Evolutionary conservation across 2,797 vertebrate genomes (phyloP).

Genomic region (Jordanella pulchra): DNA sequence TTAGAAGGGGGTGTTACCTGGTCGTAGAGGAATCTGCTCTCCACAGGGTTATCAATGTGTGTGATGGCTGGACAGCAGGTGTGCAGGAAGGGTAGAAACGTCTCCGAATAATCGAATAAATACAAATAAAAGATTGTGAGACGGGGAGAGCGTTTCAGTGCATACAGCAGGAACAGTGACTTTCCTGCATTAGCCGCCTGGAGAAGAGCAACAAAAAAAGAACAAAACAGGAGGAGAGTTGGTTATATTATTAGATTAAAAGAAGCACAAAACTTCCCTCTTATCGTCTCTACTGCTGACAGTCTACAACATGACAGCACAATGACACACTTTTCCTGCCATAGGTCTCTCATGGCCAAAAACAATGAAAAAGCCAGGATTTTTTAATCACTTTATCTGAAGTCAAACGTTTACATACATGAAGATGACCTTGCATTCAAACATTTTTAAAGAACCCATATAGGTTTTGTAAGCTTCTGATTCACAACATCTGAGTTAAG

Average conservation of each 20-base stretch:
- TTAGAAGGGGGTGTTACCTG: conserved; percentile 53
- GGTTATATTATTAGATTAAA: not conserved
- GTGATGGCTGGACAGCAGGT: conserved; percentile 84
- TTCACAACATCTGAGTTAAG: too few relatives aligned
- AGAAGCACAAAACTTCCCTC: not conserved
- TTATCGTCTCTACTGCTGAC: not conserved
- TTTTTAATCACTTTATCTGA: too few relatives aligned
- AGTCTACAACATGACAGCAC: not conserved
- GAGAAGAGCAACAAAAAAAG: conserved; percentile 30
- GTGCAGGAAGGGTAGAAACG: conserved; percentile 93
- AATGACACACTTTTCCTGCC: too few relatives aligned
- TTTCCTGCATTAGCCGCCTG: conserved; percentile 91
- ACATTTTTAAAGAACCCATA: too few relatives aligned
- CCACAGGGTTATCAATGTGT: conserved; percentile 34
- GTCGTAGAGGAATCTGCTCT: conserved; percentile 52
- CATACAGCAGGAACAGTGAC: conserved; percentile 91
- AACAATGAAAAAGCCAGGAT: too few relatives aligned
- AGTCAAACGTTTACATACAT: too few relatives aligned
- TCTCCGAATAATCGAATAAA: conserved; percentile 88
- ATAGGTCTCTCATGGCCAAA: too few relatives aligned
- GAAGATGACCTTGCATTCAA: too few relatives aligned
- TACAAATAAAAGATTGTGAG: conserved; percentile 77
- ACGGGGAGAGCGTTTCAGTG: conserved; percentile 88
- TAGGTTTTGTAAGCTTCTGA: too few relatives aligned
- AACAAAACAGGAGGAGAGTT: not conserved